Conservation (phyloP, 2,888 invertebrate genomes). For the Nephrotoma guestfalica region DNA sequence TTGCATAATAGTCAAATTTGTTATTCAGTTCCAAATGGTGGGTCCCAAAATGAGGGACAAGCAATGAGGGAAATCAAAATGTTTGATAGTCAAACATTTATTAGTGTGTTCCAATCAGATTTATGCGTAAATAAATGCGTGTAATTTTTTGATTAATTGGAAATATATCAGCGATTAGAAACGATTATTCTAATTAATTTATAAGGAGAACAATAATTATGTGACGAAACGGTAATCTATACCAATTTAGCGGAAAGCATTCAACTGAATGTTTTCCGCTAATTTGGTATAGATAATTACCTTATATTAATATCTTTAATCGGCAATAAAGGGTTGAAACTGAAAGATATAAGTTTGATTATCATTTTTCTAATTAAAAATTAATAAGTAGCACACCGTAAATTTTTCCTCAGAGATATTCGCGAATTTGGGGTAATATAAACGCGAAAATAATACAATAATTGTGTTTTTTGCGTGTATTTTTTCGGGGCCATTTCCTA, state of each 20-base stretch:
- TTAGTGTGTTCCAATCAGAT: too few relatives aligned
- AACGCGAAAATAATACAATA: background rate
- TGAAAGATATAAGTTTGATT: background rate
- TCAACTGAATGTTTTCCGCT: background rate
- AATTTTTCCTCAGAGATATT: background rate
- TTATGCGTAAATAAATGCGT: too few relatives aligned
- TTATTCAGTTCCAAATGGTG: too few relatives aligned
- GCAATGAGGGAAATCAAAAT: too few relatives aligned
- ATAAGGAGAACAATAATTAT: background rate
- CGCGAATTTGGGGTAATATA: background rate
- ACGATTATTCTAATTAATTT: background rate
- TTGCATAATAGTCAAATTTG: too few relatives aligned
- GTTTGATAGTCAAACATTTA: too few relatives aligned
- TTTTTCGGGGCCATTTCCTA: background rate
- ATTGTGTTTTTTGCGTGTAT: background rate
- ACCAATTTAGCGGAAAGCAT: background rate
- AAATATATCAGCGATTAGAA: background rate
- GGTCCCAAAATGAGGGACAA: too few relatives aligned
- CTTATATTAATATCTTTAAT: background rate
- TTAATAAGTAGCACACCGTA: background rate
- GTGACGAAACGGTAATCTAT: background rate
- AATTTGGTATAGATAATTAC: too few relatives aligned
- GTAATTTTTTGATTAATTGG: too few relatives aligned
- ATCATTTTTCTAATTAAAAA: conserved; percentile 1
- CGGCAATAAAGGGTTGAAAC: background rate